Percentiles rank a stretch among this genome's conserved stretches.
Evolutionary conservation across 2,113 vertebrate species (phyloP).

Genomic region (Dasyurus viverrinus): DNA sequence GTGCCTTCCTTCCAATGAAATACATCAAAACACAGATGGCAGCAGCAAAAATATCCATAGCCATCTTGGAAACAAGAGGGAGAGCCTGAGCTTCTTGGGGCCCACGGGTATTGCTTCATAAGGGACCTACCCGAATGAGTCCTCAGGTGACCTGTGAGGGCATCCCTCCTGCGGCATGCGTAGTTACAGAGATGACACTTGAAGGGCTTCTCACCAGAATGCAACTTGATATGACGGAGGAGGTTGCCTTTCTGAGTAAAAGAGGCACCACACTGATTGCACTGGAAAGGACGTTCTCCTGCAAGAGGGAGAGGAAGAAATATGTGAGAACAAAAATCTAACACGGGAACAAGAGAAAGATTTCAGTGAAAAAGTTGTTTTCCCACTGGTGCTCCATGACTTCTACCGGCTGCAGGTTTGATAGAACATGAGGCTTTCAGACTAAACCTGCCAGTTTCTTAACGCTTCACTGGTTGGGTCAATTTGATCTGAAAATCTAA

Average conservation of each 20-base stretch:
- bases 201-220: conserved; percentile 99
- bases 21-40: background rate
- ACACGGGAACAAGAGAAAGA: conserved; percentile 76
- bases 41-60: background rate
- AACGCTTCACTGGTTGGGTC: conserved; percentile 99
- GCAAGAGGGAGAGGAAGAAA: conserved; percentile 68
- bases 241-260: conserved; percentile 99
- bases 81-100: background rate
- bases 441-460: conserved; percentile 98
- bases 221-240: conserved; percentile 98
- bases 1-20: background rate
- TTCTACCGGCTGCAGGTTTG: conserved; percentile 92
- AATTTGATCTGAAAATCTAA: conserved; percentile 99
- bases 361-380: conserved; percentile 86
- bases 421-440: conserved; percentile 98
- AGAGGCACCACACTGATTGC: conserved; percentile 97
- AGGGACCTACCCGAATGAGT: conserved; percentile 95
- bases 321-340: conserved; percentile 74
- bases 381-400: conserved; percentile 86
- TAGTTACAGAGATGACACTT: conserved; percentile 99
- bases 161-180: conserved; percentile 96
- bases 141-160: conserved; percentile 96
- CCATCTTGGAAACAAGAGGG: background rate
- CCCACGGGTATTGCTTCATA: background rate
- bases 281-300: conserved; percentile 99